Evolutionary conservation across 2,797 vertebrate species (phyloP), one percentile per base, ranked within the genome.

Genomic region (Falco biarmicus): DNA sequence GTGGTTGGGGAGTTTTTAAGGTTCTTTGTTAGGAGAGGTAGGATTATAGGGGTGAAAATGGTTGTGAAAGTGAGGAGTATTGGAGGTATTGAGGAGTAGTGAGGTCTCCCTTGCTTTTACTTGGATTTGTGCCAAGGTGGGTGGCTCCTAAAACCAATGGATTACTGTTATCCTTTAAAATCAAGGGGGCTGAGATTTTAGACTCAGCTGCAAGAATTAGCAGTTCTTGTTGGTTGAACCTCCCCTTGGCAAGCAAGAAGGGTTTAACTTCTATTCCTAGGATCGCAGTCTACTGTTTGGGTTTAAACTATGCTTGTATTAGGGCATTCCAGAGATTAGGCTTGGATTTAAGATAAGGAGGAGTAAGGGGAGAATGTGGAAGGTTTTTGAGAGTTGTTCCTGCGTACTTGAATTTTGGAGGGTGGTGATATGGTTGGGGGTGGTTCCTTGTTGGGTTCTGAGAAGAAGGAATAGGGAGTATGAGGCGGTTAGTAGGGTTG

Each of bases 21-120:
- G 0, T 0, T 29, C 1, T 32, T 15, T 1, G 3, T 3, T 0
- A n/a, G 0, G 0, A 54, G 2, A 0, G 64, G 47, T 0, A 41
- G 6, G 1, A 61, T 1, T 0, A 6, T 4, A 0, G 56, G 47
- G 0, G 5, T 45, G 0, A 37, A 3, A 1, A 75, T 16, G 0
- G 7, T 18, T 1, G 96, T 1, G 1, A 56, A 1, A 4, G 81
- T 56, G 0, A 87, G 26, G 0, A 18, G 2, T 4, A 14, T 31
- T 39, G 1, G 2, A 3, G 0, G 28, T 21, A 88, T 26, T 0
- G 32, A 96, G 2, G 90, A 97, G 1, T 17, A 28, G 3, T 92
- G 93, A 0, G 69, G 60, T 4, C 39, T 97, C 50, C 1, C 80
- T 68, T 97, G 86, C 92, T 97, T 15, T 92, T 87, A 97, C 96